Base-by-base conservation (phyloP, 2,888 invertebrate species). In the Mongoloraphidia duomilia region DNA sequence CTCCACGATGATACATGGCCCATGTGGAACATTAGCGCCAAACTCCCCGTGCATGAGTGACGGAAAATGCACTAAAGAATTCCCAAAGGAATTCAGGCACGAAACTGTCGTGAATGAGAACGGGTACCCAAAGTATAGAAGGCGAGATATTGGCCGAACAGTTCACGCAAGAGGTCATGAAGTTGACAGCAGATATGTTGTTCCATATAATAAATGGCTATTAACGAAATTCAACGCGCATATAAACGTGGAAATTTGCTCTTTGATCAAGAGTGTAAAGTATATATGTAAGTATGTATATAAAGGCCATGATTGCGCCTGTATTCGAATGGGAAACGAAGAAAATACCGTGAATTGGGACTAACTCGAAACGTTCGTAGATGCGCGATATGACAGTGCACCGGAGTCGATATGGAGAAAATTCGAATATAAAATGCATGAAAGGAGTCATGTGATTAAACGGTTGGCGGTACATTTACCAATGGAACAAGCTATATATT, bases 401-500 rank as follows among this genome's bases (percentile, higher is more conserved):
- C 59, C 56, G 47, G 64, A 67, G 55, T 64, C 63, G 6, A 52
- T 54, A n/a, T 67, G 64, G 63, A 48, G 61, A 34, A 54, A 65
- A 17, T 57, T 60, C 46, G 55, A 56, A 55, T 62, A 50, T 26
- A 33, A 44, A 14, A 49, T 55, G 57, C 54, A 53, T 44, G 54
- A 52, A 40, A 52, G 59, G 35, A 59, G 60, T 1, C 65, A 67
- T 54, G 41, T 59, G 1, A 54, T 66, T 9, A 50, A 53, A 8
- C 41, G 60, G 36, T 50, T 67, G 12, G 57, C 61, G 9, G 59
- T 67, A 12, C 63, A 67, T 56, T 53, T 65, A 14, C 62, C 61
- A 5, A 48, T 54, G 41, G 44, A 52, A 36, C 53, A 56, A 39
- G 14, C n/a, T 1, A 37, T 54, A 8, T 35, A 49, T 10, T 53